phyloP scores from a whole-genome alignment of 2,888 invertebrate species.

The Drosophila imparisetae region DNA sequence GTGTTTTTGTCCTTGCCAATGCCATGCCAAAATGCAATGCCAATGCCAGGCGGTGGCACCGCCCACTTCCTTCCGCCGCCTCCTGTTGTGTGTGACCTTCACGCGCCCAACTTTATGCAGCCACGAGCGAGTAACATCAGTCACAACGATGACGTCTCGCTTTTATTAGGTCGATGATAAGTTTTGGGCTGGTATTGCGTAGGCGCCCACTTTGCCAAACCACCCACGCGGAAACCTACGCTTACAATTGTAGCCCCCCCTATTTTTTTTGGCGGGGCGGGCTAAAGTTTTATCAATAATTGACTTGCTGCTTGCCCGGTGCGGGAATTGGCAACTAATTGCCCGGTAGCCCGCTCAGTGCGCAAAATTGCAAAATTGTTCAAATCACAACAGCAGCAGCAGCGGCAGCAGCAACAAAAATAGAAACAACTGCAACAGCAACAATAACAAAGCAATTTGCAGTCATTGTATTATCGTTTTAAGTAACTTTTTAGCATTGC shows the following conservation, averaged over 20 bases:
- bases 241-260: not conserved
- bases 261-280: constrained; percentile 25
- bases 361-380: constrained; percentile 74
- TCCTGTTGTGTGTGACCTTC: constrained; percentile 53
- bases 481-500: constrained; percentile 16
- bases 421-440: constrained; percentile 15
- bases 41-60: constrained; percentile 49
- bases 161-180: constrained; percentile 78
- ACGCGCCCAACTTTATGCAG: constrained; percentile 65
- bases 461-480: constrained; percentile 15
- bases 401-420: constrained; percentile 11
- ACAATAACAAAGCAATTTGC: constrained; percentile 55
- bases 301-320: constrained; percentile 41
- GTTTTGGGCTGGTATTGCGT: constrained; percentile 45
- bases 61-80: constrained; percentile 49
- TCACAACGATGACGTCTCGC: constrained; percentile 55
- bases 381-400: constrained; percentile 26
- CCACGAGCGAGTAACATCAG: constrained; percentile 8
- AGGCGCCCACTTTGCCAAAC: constrained; percentile 16
- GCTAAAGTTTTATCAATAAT: constrained; percentile 77
- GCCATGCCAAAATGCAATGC: constrained; percentile 51
- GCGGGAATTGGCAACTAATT: constrained; percentile 60
- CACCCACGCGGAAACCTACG: constrained; percentile 9
- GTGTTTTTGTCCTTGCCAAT: constrained; percentile 63
- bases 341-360: constrained; percentile 59